Conservation (phyloP, 2,113 vertebrate genomes). For the Globicephala melas region DNA sequence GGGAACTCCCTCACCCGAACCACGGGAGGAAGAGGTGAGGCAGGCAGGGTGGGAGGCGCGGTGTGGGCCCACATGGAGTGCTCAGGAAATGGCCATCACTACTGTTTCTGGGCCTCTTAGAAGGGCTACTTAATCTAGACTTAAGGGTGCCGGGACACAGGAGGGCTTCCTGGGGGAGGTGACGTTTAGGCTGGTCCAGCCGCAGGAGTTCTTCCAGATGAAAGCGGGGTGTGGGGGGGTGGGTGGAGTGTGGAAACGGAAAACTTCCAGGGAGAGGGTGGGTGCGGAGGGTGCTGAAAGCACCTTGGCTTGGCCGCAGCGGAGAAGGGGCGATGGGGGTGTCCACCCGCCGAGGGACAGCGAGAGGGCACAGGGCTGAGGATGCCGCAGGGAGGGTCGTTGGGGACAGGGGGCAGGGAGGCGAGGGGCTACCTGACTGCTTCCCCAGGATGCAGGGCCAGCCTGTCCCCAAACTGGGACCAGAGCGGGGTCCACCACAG, state of each 20-base stretch:
- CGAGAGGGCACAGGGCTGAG: accelerated
- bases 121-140: neutral
- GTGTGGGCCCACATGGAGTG: accelerated
- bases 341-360: accelerated
- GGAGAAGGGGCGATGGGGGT: accelerated
- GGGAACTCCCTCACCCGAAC: accelerated
- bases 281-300: neutral
- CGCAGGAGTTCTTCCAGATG: neutral
- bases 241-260: accelerated
- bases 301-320: neutral
- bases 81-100: accelerated
- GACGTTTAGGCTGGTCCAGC: neutral
- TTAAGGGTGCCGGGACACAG: accelerated
- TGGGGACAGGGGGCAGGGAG: neutral
- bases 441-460: neutral
- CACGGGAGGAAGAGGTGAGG: accelerated
- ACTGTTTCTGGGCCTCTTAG: accelerated
- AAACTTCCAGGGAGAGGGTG: accelerated
- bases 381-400: accelerated
- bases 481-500: accelerated
- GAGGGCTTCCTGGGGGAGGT: neutral
- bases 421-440: accelerated
- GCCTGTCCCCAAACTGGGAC: neutral
- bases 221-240: no score
- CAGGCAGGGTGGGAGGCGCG: accelerated